Evolutionary conservation across 2,888 invertebrate genomes (phyloP).

Genomic region (Torymus tubicola): DNA sequence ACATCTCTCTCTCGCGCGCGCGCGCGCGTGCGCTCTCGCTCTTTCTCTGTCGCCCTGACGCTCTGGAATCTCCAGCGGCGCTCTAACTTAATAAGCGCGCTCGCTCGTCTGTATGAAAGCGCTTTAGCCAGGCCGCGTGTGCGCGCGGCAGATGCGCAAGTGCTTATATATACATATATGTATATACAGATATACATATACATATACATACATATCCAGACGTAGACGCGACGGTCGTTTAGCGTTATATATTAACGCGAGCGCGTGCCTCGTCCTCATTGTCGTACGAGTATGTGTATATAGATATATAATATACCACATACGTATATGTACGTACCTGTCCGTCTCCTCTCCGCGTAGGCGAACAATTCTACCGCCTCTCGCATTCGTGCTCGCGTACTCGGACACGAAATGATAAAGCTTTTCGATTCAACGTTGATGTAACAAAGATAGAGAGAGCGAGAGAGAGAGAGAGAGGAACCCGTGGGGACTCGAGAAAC

Average conservation of each 20-base stretch:
- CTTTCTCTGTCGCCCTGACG: constrained; percentile 35
- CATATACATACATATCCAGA: neutral
- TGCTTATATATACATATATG: neutral
- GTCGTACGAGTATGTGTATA: too few relatives aligned
- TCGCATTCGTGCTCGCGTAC: constrained; percentile 25
- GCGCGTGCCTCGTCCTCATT: constrained; percentile 24
- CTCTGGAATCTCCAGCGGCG: constrained; percentile 65
- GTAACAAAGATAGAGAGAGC: neutral
- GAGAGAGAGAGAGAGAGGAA: too few relatives aligned
- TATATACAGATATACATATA: neutral
- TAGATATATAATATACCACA: too few relatives aligned
- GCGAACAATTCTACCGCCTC: constrained; percentile 26
- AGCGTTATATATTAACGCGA: constrained; percentile 13
- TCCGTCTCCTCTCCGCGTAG: too few relatives aligned
- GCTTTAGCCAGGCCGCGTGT: constrained; percentile 15
- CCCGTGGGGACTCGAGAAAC: constrained; percentile 1
- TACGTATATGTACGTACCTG: too few relatives aligned
- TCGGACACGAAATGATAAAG: constrained; percentile 46
- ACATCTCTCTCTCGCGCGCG: constrained; percentile 61
- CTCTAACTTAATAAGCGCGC: constrained; percentile 71
- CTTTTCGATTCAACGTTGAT: constrained; percentile 48
- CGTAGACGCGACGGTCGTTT: neutral
- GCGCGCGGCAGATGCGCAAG: neutral
- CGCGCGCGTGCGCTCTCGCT: constrained; percentile 40
- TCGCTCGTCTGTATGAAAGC: constrained; percentile 52